Base-by-base conservation (phyloP, 2,888 invertebrate genomes). In the Stegana nigrithorax region DNA sequence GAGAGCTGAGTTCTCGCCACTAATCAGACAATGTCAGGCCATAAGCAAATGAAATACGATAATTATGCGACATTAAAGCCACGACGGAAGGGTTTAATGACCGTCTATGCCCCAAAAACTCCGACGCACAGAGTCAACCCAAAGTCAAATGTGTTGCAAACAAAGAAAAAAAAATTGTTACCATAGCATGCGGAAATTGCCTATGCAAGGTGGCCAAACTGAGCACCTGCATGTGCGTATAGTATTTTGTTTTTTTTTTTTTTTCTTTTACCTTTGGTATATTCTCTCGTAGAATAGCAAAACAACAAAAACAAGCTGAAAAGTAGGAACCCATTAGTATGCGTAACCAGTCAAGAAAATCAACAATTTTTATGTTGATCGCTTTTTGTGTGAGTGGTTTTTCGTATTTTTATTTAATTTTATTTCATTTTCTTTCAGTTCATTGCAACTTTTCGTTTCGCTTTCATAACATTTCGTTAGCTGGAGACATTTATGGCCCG, bases 51-150 rank as follows among this genome's bases (percentile, higher is more conserved):
- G 67, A 80, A 80, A 80, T 80, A 73, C 80, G 75, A 76, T 76
- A 76, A 76, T 76, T 76, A 76, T 76, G 75, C 80, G 69, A 76
- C 80, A 80, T 76, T 76, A 78, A 72, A 72, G 27, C 53, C 36
- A 14, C 26, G 14, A 32, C 12, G 26, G 5, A 55, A 25, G 23
- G 25, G 10, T 47, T 47, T 10, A 17, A 27, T 26, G 45, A 25
- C 8, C 3, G 23, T 4, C 23, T 21, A n/a, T 50, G 47, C n/a
- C n/a, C 19, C 47, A 50, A 50, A 21, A n/a, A 36, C 36, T 36
- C 32, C 10, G 32, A 32, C 32, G 17, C 12, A 39, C 39, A 39
- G 14, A 39, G 14, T 39, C 10, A 6, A 17, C n/a, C 8, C 17
- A 17, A 44, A 42, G 14, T 42, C 1, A 14, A 21, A 47, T 5